Base-by-base conservation (phyloP, 1,140 invertebrate species). In the Drosophila serrata region DNA sequence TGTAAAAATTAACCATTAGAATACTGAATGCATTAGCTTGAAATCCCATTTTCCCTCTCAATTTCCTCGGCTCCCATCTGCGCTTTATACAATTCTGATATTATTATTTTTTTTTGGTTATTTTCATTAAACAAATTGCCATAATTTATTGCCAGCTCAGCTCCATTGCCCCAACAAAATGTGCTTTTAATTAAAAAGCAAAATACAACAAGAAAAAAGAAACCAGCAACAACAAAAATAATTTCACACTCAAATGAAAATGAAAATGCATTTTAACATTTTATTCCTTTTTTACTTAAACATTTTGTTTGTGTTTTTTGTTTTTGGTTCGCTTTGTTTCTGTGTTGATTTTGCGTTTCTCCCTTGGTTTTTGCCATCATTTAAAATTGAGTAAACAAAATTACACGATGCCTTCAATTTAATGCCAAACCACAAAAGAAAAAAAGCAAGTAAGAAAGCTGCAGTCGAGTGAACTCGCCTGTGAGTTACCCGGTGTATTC, bases 381-480 rank as follows among this genome's bases (percentile, higher is more conserved):
- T 87, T 79, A 88, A 87, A 80, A 87, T 87, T 82, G 72, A 77
- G 77, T 77, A 82, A 87, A 87, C 88, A 87, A 77, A 87, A 80
- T 87, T 87, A 87, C 79, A 87, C 77, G 70, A 65, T 86, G 56
- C 55, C 72, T 79, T 73, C 69, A 87, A 86, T 87, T 86, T 81
- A 86, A 86, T 86, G 75, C 48, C 39, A 45, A 57, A 17, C 48
- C 27, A 31, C 75, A 48, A 35, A 79, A 57, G 40, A 51, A 56
- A 51, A 56, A 67, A 70, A 48, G 12, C 27, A 49, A 49, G 48
- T 17, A 49, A 31, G 48, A 49, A 31, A 31, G 27, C 48, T 1
- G 9, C 27, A 17, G 48, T 17, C 6, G n/a, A 17, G 27, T 17
- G 48, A 24, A 46, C 42, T 27, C 22, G 48, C 11, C 48, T 17